phyloP scores from a whole-genome alignment of 2,797 vertebrate genomes.

The Coregonus suidteri region DNA sequence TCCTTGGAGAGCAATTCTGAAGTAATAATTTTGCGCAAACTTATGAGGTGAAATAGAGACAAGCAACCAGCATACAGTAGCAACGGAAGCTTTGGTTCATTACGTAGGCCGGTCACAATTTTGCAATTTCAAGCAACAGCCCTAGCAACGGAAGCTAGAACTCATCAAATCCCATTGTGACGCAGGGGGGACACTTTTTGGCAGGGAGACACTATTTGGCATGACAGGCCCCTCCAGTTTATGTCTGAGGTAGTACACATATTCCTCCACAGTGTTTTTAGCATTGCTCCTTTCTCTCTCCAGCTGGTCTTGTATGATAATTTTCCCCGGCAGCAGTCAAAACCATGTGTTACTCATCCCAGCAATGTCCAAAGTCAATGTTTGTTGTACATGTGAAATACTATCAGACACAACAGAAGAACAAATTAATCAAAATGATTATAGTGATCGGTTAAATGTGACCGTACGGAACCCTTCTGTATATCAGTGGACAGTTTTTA shows the following conservation, averaged over 20 bases:
- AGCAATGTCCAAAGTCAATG: neutral
- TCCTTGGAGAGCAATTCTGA: no score
- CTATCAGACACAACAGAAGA: neutral
- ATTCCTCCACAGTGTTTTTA: conserved; percentile 82
- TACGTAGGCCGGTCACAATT: no score
- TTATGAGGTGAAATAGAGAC: no score
- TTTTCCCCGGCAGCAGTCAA: conserved; percentile 72
- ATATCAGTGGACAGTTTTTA: conserved; percentile 72
- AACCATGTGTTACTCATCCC: neutral
- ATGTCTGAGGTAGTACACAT: conserved; percentile 81
- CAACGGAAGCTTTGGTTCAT: conserved; percentile 49
- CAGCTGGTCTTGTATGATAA: conserved; percentile 83
- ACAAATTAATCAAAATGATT: conserved; percentile 61
- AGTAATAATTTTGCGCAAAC: no score
- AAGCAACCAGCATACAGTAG: no score
- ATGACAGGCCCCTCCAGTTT: conserved; percentile 67
- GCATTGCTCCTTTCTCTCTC: conserved; percentile 81
- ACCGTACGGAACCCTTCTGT: neutral
- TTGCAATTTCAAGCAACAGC: no score
- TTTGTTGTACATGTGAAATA: neutral
- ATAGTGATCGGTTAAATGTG: neutral
- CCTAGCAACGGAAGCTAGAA: no score
- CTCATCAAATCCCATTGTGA: no score
- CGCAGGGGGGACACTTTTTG: no score
- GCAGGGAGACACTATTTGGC: no score